phyloP scores from a whole-genome alignment of 53 echinoderm and acorn worm species.

The Patiria pectinifera region DNA sequence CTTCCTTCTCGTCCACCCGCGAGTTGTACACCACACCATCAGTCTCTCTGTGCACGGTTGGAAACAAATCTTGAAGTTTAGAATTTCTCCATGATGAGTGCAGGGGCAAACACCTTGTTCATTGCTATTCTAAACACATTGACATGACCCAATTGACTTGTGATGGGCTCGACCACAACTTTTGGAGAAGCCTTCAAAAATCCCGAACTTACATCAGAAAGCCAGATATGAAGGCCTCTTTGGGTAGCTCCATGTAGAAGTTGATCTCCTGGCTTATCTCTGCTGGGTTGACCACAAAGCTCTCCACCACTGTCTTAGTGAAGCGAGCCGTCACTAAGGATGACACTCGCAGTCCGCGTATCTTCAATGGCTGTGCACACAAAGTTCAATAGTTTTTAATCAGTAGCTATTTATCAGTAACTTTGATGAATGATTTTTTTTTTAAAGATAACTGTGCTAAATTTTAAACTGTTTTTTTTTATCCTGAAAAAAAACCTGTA shows the following conservation, averaged over 20 bases:
- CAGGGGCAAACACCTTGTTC: too few species aligned
- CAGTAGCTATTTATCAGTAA: not conserved
- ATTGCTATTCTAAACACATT: not conserved
- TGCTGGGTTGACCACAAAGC: constrained; percentile 51
- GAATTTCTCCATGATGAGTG: too few species aligned
- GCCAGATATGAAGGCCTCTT: constrained; percentile 75
- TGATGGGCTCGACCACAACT: not conserved
- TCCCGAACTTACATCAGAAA: constrained; percentile 66
- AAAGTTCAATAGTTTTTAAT: not conserved
- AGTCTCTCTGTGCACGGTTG: constrained; percentile 54
- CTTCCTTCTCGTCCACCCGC: constrained; percentile 78
- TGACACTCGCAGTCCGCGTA: constrained; percentile 51
- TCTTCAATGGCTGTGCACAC: not conserved
- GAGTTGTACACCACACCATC: constrained; percentile 73
- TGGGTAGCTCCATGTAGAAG: constrained; percentile 62
- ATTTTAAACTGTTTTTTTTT: too few species aligned
- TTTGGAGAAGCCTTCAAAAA: not conserved
- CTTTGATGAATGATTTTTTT: not conserved
- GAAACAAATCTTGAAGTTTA: too few species aligned
- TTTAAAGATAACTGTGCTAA: not conserved
- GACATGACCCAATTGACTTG: not conserved
- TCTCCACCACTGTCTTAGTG: constrained; percentile 61
- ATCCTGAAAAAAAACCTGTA: too few species aligned
- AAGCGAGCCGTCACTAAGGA: constrained; percentile 72
- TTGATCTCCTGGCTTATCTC: constrained; percentile 57